Evolutionary conservation across 2,797 vertebrate genomes (phyloP), one percentile per base, ranked within the genome.

Genomic region (Melanotaenia pygmaea): DNA sequence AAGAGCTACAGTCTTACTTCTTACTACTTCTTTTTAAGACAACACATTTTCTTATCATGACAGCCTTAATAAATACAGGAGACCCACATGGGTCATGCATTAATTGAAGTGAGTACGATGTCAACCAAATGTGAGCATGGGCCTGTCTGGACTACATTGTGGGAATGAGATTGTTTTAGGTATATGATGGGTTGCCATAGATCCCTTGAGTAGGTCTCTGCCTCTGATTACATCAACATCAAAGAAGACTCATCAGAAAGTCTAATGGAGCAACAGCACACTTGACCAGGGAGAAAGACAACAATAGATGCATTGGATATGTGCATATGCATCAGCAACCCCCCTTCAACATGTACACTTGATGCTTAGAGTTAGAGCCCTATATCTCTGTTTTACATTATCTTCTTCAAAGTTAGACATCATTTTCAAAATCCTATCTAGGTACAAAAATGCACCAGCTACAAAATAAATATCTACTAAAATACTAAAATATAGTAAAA

Each of bases 201-300:
- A 87, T 76, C 59, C 73, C 68, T 51, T 70, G 80, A 85, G 83
- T 53, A 54, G 54, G 73, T 43, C 78, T 72, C 74, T 80, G 83
- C 83, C 72, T 83, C 76, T 80, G 84, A 90, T 90, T 89, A 87
- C 68, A 56, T 70, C 72, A 63, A 86, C 88, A 93, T 92, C 91
- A 93, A 93, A 94, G 88, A 82, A 32, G 67, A 74, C 89, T 91
- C 82, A 92, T 94, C 89, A 88, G 64, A 92, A 93, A 94, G 91
- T 90, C 88, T 93, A 93, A 94, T 93, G 80, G 61, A 76, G 86
- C 79, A 79, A 78, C 58, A 30, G 77, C 74, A 64, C 76, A 88
- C 86, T 91, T 87, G 87, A 92, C 82, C 87, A 91, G 80, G 72
- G 81, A 84, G 81, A 85, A 77, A 73, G 76, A 67, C 79, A 59